Evolutionary conservation across 2,888 invertebrate species (phyloP).

Genomic region (Eupsilia transversa): DNA sequence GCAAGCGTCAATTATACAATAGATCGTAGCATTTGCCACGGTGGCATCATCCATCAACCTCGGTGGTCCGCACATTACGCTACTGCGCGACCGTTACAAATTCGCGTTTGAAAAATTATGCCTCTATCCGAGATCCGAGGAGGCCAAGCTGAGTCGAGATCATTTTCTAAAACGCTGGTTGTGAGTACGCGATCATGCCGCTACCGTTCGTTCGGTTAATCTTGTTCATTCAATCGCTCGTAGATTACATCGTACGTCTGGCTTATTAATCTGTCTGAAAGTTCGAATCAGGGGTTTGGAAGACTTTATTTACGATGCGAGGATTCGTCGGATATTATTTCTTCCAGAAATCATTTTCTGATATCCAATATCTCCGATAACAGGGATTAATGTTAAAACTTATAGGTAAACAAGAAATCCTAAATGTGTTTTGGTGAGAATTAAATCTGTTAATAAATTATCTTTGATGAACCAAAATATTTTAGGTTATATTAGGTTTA

Average conservation of each 20-base stretch:
- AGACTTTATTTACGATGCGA: conserved; percentile 54
- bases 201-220: conserved; percentile 71
- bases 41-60: conserved; percentile 74
- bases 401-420: conserved; percentile 35
- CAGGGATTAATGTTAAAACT: conserved; percentile 47
- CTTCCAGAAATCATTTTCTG: conserved; percentile 41
- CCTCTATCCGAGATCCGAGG: conserved; percentile 57
- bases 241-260: conserved; percentile 64
- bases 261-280: conserved; percentile 63
- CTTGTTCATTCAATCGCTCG: conserved; percentile 67
- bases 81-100: conserved; percentile 78
- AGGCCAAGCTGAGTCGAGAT: conserved; percentile 56
- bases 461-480: neutral
- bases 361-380: conserved; percentile 35
- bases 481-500: too few species aligned
- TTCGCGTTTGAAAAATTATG: conserved; percentile 78
- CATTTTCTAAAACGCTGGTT: conserved; percentile 77
- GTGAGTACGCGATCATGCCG: conserved; percentile 64
- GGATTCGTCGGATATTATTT: conserved; percentile 52
- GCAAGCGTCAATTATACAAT: conserved; percentile 73
- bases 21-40: conserved; percentile 75
- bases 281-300: conserved; percentile 53
- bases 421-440: conserved; percentile 2
- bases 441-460: conserved; percentile 10
- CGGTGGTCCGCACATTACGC: conserved; percentile 79